Percentiles rank a stretch among this genome's conserved stretches.
phyloP scores from a whole-genome alignment of 2,113 vertebrate genomes.

The Gasterosteus aculeatus region DNA sequence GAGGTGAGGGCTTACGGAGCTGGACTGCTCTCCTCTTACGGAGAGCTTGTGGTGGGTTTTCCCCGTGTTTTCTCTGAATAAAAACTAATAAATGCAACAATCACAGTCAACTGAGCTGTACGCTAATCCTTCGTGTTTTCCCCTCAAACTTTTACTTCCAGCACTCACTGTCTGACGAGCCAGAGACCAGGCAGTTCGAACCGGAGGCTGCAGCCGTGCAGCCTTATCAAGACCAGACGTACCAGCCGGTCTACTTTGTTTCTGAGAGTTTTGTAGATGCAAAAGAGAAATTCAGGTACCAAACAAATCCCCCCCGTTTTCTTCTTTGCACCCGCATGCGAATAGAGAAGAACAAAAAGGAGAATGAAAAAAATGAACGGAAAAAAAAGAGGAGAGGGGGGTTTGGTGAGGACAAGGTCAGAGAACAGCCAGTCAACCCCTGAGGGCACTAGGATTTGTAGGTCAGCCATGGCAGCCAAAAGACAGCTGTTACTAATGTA shows the following conservation, averaged over 20 bases:
- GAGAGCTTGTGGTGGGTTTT: slow-evolving; percentile 92
- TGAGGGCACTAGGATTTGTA: slow-evolving; percentile 60
- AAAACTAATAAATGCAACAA: slow-evolving; percentile 1
- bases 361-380: neutral
- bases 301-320: neutral
- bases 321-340: neutral
- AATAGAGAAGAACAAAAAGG: slow-evolving; percentile 1
- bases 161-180: slow-evolving; percentile 94
- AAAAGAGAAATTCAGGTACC: slow-evolving; percentile 94
- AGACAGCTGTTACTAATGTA: slow-evolving; percentile 75
- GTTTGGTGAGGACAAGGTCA: slow-evolving; percentile 70
- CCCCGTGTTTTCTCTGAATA: neutral
- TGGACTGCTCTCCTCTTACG: slow-evolving; percentile 94
- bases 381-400: no score
- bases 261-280: slow-evolving; percentile 94
- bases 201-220: slow-evolving; percentile 87
- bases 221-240: slow-evolving; percentile 96
- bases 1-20: slow-evolving; percentile 93
- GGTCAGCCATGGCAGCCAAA: slow-evolving; percentile 65
- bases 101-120: neutral
- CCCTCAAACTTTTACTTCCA: slow-evolving; percentile 54
- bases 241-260: slow-evolving; percentile 96
- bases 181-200: slow-evolving; percentile 90
- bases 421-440: slow-evolving; percentile 66
- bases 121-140: slow-evolving; percentile 8